Base-by-base conservation (phyloP, 2,888 invertebrate species). In the Eupithecia pulchellata region DNA sequence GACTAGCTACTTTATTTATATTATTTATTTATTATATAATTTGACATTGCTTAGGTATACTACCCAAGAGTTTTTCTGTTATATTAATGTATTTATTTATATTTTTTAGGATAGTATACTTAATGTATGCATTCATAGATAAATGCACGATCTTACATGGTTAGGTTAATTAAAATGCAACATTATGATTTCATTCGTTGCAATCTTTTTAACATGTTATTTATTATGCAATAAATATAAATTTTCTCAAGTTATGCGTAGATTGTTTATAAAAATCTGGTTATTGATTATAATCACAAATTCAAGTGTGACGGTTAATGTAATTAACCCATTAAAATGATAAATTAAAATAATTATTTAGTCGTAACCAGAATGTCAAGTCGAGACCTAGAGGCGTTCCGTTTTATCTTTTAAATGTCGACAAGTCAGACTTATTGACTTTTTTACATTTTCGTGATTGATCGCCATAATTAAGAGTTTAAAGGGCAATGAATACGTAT, bases 401-500 rank as follows among this genome's bases (percentile, higher is more conserved):
- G 30, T 61, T 69, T 69, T 67, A 67, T 64, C 64, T 64, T 63
- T 60, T 30, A 83, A 86, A 82, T 82, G 82, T 82, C 86, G 83
- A 82, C 79, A 75, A 78, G 80, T 82, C 80, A 79, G 74, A 79
- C 80, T 60, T 77, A 78, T 75, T 79, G 79, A 81, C 82, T 64
- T 76, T 79, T 73, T 63, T 83, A 82, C 83, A 80, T 77, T 69
- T 69, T 76, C 73, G 66, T 87, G 85, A 88, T 88, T 82, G 85
- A 88, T 88, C 57, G 80, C 73, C 77, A 73, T 82, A 84, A 84
- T 86, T 84, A 87, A 83, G 83, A 85, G 78, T 84, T 84, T 77
- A 84, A 87, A 86, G 84, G 83, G 83, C 82, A 77, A 81, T 77
- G 68, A 75, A 84, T 87, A 20, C 2, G 8, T 47, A 47, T 47